Conservation (phyloP, 1,140 invertebrate species). For the Gonioctena quinquepunctata region DNA sequence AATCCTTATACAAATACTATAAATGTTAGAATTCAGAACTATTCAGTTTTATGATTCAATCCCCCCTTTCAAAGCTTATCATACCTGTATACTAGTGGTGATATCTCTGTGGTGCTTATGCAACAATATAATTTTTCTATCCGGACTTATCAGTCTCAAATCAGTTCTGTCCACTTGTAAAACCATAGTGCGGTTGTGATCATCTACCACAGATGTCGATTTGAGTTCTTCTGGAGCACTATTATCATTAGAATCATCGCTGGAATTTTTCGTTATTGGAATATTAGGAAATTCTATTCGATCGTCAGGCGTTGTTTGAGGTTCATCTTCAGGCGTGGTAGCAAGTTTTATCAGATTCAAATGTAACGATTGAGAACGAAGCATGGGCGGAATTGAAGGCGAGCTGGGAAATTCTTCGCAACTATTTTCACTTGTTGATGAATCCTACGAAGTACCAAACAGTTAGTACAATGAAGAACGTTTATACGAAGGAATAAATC, state of each 20-base stretch:
- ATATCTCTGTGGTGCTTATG: constrained; percentile 87
- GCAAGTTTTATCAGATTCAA: constrained; percentile 27
- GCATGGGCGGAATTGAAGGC: constrained; percentile 7
- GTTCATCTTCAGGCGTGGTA: constrained; percentile 10
- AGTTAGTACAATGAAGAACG: too few relatives aligned
- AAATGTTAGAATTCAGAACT: background rate
- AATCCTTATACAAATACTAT: too few relatives aligned
- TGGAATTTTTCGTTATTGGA: constrained; percentile 4
- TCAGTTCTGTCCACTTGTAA: constrained; percentile 87
- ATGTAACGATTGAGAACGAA: constrained; percentile 30
- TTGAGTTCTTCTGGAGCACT: background rate
- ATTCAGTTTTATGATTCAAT: background rate
- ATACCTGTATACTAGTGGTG: constrained; percentile 81
- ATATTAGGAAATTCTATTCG: background rate
- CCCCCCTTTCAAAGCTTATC: background rate
- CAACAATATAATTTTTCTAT: constrained; percentile 85
- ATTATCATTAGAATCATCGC: background rate
- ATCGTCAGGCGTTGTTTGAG: background rate
- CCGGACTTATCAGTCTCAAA: constrained; percentile 87
- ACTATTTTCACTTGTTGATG: constrained; percentile 6
- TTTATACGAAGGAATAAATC: too few relatives aligned
- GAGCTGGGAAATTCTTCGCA: background rate
- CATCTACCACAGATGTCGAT: constrained; percentile 51
- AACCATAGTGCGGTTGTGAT: constrained; percentile 91
- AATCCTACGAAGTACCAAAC: constrained; percentile 22